phyloP scores from a whole-genome alignment of 2,888 invertebrate species.

The Pseudoips prasinana region DNA sequence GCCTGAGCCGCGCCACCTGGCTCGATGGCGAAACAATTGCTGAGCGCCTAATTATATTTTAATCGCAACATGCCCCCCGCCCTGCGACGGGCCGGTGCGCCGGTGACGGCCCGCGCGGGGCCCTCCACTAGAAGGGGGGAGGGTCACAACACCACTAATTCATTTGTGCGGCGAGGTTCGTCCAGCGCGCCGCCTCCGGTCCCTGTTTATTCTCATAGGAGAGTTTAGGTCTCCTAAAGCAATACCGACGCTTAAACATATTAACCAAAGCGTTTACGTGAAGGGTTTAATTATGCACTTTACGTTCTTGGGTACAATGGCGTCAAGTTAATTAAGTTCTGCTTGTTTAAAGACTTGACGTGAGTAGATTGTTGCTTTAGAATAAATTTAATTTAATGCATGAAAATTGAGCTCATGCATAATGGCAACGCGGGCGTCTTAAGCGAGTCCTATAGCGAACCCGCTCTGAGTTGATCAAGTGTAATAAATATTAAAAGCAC shows the following conservation, averaged over 20 bases:
- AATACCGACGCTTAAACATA: conserved; percentile 76
- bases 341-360: conserved; percentile 70
- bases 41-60: conserved; percentile 80
- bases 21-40: conserved; percentile 79
- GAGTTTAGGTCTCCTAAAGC: conserved; percentile 78
- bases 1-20: conserved; percentile 68
- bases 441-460: conserved; percentile 36
- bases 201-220: conserved; percentile 78
- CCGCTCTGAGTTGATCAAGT: conserved; percentile 68
- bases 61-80: conserved; percentile 70
- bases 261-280: conserved; percentile 76
- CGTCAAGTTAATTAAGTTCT: conserved; percentile 76
- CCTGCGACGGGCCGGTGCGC: conserved; percentile 34
- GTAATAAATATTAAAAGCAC: conserved; percentile 80
- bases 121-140: conserved; percentile 26
- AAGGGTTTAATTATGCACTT: conserved; percentile 77
- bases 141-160: conserved; percentile 66
- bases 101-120: conserved; percentile 29
- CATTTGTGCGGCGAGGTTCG: conserved; percentile 70
- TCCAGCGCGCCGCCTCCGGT: conserved; percentile 54
- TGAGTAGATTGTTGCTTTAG: conserved; percentile 54
- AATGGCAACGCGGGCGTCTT: conserved; percentile 26
- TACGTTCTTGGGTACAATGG: conserved; percentile 69
- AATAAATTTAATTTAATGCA: conserved; percentile 61
- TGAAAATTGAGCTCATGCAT: conserved; percentile 46